phyloP scores from a whole-genome alignment of 2,797 vertebrate species.

The Gymnoscopelus microlampas region DNA sequence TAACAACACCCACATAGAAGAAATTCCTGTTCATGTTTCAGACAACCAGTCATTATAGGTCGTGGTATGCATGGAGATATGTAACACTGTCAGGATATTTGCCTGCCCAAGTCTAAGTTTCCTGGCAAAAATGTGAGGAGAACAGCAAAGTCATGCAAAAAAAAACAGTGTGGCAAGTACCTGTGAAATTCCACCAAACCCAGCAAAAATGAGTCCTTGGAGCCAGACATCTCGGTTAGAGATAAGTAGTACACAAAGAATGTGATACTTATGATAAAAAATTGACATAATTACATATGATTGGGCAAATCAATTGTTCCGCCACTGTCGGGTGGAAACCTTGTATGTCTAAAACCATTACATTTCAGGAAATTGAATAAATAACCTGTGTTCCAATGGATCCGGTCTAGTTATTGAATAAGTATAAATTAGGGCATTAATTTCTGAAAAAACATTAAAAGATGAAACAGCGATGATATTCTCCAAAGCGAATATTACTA shows the following conservation, averaged over 20 bases:
- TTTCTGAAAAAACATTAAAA: too few species aligned
- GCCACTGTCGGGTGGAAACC: too few species aligned
- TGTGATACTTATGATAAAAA: too few species aligned
- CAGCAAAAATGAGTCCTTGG: constrained; percentile 45
- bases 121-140: constrained; percentile 57
- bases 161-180: constrained; percentile 56
- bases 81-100: constrained; percentile 41
- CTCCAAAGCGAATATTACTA: too few species aligned
- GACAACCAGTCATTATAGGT: neutral
- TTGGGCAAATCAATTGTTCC: too few species aligned
- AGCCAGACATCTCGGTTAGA: constrained; percentile 53
- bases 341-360: too few species aligned
- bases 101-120: constrained; percentile 30
- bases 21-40: constrained; percentile 34
- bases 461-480: too few species aligned
- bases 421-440: too few species aligned
- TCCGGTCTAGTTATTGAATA: too few species aligned
- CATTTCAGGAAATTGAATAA: too few species aligned
- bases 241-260: constrained; percentile 12
- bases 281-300: too few species aligned
- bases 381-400: too few species aligned
- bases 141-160: constrained; percentile 42
- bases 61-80: constrained; percentile 20
- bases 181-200: constrained; percentile 69
- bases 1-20: constrained; percentile 28